Base-by-base conservation (phyloP, 2,797 vertebrate species). In the Sorex maritimensis region DNA sequence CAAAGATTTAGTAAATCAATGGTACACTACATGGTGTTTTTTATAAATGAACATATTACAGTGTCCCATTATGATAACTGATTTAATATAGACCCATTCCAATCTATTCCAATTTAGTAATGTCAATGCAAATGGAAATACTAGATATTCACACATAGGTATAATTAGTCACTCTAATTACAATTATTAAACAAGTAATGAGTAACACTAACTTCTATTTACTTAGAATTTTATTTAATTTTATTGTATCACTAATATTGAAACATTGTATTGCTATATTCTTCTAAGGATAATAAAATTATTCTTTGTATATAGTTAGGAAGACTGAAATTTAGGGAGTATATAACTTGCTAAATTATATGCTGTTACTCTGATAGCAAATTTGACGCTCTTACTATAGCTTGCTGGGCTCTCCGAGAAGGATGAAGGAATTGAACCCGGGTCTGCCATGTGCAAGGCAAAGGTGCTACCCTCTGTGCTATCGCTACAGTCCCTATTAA, bases 201-300 rank as follows among this genome's bases (percentile, higher is more conserved):
- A 90, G 17, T 82, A 82, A 21, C 65, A 73, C 65, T 86, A 30
- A 6, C 23, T 12, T 49, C 9, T 75, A 55, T 75, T 68, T 93
- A 34, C 28, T 63, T 85, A 89, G 78, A 55, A 92, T 69, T 73
- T 78, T 34, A 58, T 71, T 93, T 82, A 41, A 93, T 73, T 74
- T 82, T 34, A 58, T 72, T 81, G 4, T 44, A 65, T 72, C 41
- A n/a, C 19, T 80, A 49, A 61, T 77, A 65, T 85, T 79, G 13
- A n/a, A 28, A 19, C 58, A 61, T 23, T 23, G 6, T 17, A 38
- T 86, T 49, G 15, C 63, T 41, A 24, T 61, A 28, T 71, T 81
- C n/a, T 91, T 89, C 34, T 38, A 52, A 91, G 52, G 6, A 77
- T 78, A 38, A 38, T 5, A 26, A 11, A 10, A 34, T 74, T 83